Evolutionary conservation across 1,140 invertebrate genomes (phyloP).

Genomic region (Delia radicum): DNA sequence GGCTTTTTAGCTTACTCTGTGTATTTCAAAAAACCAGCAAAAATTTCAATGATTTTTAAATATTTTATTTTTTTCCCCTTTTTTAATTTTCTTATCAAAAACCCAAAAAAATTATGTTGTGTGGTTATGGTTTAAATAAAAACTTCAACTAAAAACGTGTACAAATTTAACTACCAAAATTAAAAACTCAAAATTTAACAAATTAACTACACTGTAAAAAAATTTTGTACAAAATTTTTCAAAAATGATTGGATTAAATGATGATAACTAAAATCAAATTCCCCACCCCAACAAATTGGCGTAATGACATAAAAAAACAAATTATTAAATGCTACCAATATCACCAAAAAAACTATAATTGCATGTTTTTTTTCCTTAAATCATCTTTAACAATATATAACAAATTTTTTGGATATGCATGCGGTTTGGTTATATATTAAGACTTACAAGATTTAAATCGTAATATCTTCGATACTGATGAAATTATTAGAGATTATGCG

Average conservation of each 20-base stretch:
- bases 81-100: neutral
- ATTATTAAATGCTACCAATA: neutral
- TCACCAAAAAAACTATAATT: conserved; percentile 25
- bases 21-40: neutral
- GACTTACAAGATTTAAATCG: conserved; percentile 17
- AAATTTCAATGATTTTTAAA: neutral
- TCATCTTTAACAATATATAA: neutral
- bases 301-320: conserved; percentile 6
- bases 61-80: neutral
- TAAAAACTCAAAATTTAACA: neutral
- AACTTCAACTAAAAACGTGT: too few species aligned
- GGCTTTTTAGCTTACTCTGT: conserved; percentile 29
- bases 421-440: conserved; percentile 6
- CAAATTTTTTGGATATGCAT: conserved; percentile 12
- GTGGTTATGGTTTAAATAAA: conserved; percentile 13
- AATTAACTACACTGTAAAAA: conserved; percentile 18
- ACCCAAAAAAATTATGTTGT: neutral
- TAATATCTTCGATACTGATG: conserved; percentile 36
- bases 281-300: neutral
- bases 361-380: conserved; percentile 15
- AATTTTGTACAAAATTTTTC: conserved; percentile 1
- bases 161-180: conserved; percentile 36
- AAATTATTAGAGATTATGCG: conserved; percentile 40
- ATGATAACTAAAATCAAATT: neutral
- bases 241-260: neutral